These are phyloP conservation scores for Drosophila paramelanica DNA, from an alignment of 2,888 invertebrate genomes.

Conservation along the genomic window DNA sequence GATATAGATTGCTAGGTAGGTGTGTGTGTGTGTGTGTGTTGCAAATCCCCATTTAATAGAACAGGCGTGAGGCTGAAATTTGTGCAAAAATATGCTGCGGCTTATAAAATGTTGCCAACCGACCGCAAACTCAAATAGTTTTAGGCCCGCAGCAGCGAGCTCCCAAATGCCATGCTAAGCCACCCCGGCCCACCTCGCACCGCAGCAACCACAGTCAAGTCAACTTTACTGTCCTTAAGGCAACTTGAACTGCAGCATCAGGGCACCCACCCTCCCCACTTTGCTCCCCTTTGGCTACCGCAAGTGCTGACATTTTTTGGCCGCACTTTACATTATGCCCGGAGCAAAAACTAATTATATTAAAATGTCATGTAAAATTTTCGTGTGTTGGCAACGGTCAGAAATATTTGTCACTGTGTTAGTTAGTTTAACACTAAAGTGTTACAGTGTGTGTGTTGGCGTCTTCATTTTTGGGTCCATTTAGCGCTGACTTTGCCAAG, in stretches of 20 bases:
- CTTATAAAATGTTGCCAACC: slow-evolving; percentile 67
- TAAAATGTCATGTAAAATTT: slow-evolving; percentile 77
- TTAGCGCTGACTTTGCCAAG: slow-evolving; percentile 73
- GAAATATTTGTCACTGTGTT: slow-evolving; percentile 65
- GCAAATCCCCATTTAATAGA: slow-evolving; percentile 76
- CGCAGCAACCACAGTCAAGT: slow-evolving; percentile 59
- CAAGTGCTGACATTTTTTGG: slow-evolving; percentile 74
- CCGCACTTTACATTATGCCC: slow-evolving; percentile 75
- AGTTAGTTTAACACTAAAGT: slow-evolving; percentile 47
- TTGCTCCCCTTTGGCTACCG: slow-evolving; percentile 13
- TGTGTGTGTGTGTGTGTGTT: slow-evolving; percentile 17
- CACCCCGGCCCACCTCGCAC: too few species aligned
- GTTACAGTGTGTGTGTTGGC: slow-evolving; percentile 4
- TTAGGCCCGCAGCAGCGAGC: slow-evolving; percentile 33
- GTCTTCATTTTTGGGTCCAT: slow-evolving; percentile 49
- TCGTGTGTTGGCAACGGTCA: slow-evolving; percentile 64
- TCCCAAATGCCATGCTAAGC: background rate
- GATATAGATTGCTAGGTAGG: slow-evolving; percentile 39
- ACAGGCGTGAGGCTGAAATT: slow-evolving; percentile 67
- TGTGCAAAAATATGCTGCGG: slow-evolving; percentile 74
- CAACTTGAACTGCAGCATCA: slow-evolving; percentile 34
- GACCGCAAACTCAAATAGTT: slow-evolving; percentile 71
- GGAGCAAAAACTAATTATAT: slow-evolving; percentile 77
- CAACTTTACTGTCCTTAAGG: slow-evolving; percentile 65
- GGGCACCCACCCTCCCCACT: background rate